These are phyloP conservation scores for Holacanthus passer DNA, from an alignment of 2,113 vertebrate species.

Conservation along the genomic window DNA sequence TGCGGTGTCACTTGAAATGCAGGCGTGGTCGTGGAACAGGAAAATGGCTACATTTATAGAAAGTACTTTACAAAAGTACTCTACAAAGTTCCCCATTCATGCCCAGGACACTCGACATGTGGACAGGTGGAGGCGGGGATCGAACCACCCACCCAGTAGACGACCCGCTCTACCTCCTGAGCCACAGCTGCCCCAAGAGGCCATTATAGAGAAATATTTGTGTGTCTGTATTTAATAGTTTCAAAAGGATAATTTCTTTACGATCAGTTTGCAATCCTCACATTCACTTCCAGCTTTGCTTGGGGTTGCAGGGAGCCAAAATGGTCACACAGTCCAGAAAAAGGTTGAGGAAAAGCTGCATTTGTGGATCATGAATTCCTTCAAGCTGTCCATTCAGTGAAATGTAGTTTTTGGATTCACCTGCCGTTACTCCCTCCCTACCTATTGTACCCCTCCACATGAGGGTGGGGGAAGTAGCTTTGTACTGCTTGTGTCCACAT, in stretches of 20 bases:
- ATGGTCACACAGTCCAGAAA: constrained; percentile 1
- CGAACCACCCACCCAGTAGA: too few species aligned
- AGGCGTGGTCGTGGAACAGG: background rate
- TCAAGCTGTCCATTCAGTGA: background rate
- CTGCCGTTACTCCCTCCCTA: constrained; percentile 12
- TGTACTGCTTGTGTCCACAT: constrained; percentile 30
- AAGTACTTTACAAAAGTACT: too few species aligned
- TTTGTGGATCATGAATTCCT: background rate
- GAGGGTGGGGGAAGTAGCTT: background rate
- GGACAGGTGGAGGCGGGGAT: too few species aligned
- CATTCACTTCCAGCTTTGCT: constrained; percentile 2
- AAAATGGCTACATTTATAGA: too few species aligned
- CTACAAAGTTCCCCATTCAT: too few species aligned
- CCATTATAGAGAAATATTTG: background rate
- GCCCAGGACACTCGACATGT: too few species aligned
- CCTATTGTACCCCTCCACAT: background rate
- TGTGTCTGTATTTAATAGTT: background rate
- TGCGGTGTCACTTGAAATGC: constrained; percentile 16
- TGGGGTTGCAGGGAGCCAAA: background rate
- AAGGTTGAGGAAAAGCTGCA: constrained; percentile 24
- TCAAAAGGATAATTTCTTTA: background rate
- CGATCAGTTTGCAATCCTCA: background rate
- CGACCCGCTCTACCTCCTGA: too few species aligned
- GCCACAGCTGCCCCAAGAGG: too few species aligned
- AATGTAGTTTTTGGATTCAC: constrained; percentile 1